phyloP scores from a whole-genome alignment of 1,140 invertebrate genomes.

The Hypsibius dujardini region DNA sequence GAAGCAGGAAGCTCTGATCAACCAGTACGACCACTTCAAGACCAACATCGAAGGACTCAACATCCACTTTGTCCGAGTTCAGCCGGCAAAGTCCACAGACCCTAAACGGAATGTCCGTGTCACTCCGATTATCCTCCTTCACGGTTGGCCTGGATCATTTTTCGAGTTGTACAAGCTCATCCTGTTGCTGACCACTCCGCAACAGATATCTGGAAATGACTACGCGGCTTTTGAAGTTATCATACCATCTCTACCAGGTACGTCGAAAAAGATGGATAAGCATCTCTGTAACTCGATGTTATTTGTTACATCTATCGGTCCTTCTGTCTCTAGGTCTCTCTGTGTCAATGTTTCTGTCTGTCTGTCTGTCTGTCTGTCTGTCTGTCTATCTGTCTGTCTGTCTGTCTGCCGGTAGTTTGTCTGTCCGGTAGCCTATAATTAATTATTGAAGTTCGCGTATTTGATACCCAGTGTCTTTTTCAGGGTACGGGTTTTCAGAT shows the following conservation, averaged over 20 bases:
- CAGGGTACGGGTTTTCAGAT: constrained; percentile 63
- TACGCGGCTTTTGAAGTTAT: constrained; percentile 59
- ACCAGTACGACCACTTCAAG: constrained; percentile 50
- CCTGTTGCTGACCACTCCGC: constrained; percentile 44
- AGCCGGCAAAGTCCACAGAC: constrained; percentile 32
- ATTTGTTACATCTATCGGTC: too few relatives aligned
- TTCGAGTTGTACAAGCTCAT: constrained; percentile 66
- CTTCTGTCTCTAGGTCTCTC: too few relatives aligned
- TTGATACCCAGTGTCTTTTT: too few relatives aligned
- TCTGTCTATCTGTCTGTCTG: constrained; percentile 30
- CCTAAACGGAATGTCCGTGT: constrained; percentile 25
- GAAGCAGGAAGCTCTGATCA: constrained; percentile 46
- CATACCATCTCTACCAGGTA: constrained; percentile 50
- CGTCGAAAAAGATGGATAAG: neutral
- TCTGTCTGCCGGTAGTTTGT: constrained; percentile 59
- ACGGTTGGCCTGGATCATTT: constrained; percentile 77
- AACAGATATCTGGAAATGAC: constrained; percentile 30
- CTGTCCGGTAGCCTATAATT: constrained; percentile 38
- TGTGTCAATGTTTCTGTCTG: too few relatives aligned
- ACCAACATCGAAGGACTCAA: constrained; percentile 48
- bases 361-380: too few relatives aligned
- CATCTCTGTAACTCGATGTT: too few relatives aligned
- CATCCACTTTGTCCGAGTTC: constrained; percentile 43
- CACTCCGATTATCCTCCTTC: constrained; percentile 52
- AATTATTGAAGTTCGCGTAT: too few relatives aligned